Conservation (phyloP, 2,888 invertebrate genomes). For the Petrophora chlorosata region DNA sequence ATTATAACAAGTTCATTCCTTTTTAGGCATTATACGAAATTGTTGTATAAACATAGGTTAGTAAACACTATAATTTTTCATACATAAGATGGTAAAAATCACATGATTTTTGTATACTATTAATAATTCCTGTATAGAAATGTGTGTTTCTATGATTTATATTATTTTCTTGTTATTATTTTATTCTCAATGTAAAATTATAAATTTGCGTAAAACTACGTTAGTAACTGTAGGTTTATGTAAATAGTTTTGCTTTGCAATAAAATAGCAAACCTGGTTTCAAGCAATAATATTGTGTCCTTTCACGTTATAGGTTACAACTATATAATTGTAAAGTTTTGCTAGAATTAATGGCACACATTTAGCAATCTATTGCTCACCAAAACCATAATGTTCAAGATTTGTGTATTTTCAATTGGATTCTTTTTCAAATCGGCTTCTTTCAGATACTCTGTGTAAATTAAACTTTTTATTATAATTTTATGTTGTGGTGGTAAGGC, state of each 20-base stretch:
- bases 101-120: slow-evolving; percentile 51
- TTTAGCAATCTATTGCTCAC: slow-evolving; percentile 30
- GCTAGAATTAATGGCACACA: slow-evolving; percentile 9
- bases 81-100: slow-evolving; percentile 44
- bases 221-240: slow-evolving; percentile 65
- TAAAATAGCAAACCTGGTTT: slow-evolving; percentile 46
- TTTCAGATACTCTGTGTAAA: slow-evolving; percentile 22
- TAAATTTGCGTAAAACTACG: slow-evolving; percentile 58
- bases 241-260: slow-evolving; percentile 72
- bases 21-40: slow-evolving; percentile 66
- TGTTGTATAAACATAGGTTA: slow-evolving; percentile 53
- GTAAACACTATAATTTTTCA: slow-evolving; percentile 41
- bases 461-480: slow-evolving; percentile 22
- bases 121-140: slow-evolving; percentile 59
- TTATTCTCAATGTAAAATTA: slow-evolving; percentile 43
- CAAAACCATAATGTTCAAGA: neutral
- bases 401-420: neutral
- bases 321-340: slow-evolving; percentile 17
- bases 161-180: slow-evolving; percentile 44
- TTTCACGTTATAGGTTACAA: slow-evolving; percentile 30
- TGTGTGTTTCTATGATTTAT: slow-evolving; percentile 56
- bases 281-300: slow-evolving; percentile 43
- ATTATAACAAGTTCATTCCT: slow-evolving; percentile 73
- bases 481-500: slow-evolving; percentile 37
- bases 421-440: slow-evolving; percentile 16